Conservation (phyloP, 2,113 vertebrate genomes). For the Albula glossodonta region DNA sequence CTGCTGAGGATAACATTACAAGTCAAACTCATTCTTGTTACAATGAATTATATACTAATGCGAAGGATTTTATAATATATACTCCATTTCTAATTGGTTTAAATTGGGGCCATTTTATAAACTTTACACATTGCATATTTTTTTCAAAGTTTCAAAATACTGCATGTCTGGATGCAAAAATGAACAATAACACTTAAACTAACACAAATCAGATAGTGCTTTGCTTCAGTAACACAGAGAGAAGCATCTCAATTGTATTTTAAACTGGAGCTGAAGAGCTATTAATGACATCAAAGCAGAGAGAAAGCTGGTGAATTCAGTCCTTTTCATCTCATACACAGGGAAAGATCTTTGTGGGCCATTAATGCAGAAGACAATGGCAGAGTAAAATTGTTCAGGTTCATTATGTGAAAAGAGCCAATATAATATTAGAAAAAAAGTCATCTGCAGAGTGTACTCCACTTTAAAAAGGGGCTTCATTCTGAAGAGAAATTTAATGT, state of each 20-base stretch:
- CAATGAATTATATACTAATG: no score
- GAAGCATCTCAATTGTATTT: neutral
- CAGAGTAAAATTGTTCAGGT: neutral
- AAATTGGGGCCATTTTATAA: neutral
- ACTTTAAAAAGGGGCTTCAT: neutral
- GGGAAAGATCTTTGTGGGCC: neutral
- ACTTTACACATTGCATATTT: neutral
- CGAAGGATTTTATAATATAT: no score
- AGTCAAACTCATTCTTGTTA: no score
- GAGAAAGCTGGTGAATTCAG: neutral
- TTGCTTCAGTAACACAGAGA: neutral
- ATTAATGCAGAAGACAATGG: neutral
- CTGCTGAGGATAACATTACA: no score
- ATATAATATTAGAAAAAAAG: neutral
- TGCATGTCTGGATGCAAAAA: neutral
- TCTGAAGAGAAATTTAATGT: neutral
- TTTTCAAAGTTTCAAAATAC: constrained; percentile 1
- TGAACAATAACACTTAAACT: neutral
- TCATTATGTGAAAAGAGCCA: neutral
- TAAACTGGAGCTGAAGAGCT: constrained; percentile 9
- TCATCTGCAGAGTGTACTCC: neutral
- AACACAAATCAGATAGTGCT: neutral
- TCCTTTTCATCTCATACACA: neutral
- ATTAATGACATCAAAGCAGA: neutral
- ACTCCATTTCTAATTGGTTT: neutral